Base-by-base conservation (phyloP, 2,888 invertebrate species). In the Drosophila anomelani region DNA sequence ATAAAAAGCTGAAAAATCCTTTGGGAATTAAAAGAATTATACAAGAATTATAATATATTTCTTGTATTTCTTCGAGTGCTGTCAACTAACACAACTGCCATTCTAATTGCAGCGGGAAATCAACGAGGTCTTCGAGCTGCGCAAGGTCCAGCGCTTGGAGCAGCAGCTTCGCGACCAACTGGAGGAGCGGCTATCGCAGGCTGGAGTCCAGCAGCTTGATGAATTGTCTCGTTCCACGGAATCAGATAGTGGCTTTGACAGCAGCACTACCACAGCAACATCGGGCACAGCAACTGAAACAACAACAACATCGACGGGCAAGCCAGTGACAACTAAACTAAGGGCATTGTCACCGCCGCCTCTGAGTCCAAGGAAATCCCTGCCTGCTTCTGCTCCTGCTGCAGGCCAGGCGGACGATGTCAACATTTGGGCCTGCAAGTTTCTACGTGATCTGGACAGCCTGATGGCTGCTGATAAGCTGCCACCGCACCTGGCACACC, bases 371-470 rank as follows among this genome's bases (percentile, higher is more conserved):
- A 38, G 38, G 20, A 54, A 58, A 26, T 46, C 46, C 38, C 23
- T 43, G 26, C 26, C 59, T 64, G 29, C 54, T 43, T 34, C 68
- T 15, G 47, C 67, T 29, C 53, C 66, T 41, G 46, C 75, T 43
- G 7, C 80, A 51, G 85, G 62, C 66, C 67, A 70, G 49, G 57
- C 77, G 39, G 91, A 91, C 77, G 92, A 92, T 86, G 91, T 92
- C 58, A 92, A 92, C 86, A 87, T 92, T 86, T 92, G 92, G 92
- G 92, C 92, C 82, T 91, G 91, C 88, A 92, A 91, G 90, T 92
- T 92, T 85, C 87, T 92, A 77, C 92, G 90, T 80, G 92, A 92
- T 87, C 89, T 92, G 88, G 92, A 92, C 85, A 92, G 90, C 85
- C 90, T 92, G 90, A 92, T 92, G 91, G 90, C 89, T 32, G 75